Percentiles rank a stretch among this genome's conserved stretches.
phyloP scores from a whole-genome alignment of 64 coral and sea anemone species.

The Pocillopora damicornis region DNA sequence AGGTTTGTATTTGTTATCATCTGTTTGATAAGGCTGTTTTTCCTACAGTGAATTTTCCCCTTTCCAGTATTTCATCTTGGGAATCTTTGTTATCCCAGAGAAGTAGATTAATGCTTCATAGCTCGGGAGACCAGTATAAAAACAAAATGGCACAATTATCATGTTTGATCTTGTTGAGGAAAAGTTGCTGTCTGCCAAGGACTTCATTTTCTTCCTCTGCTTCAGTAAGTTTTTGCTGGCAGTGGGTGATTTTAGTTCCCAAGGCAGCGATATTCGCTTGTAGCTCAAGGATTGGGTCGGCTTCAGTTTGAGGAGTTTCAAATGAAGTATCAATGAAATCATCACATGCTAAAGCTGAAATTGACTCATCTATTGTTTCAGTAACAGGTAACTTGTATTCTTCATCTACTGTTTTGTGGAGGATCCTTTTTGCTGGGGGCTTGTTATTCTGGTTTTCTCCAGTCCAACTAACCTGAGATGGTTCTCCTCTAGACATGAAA shows the following conservation, averaged over 20 bases:
- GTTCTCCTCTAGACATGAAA: background rate
- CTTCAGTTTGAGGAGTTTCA: too few species aligned
- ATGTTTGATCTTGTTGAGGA: too few species aligned
- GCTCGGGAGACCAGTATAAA: conserved; percentile 9
- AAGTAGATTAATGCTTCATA: conserved; percentile 14
- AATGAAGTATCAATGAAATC: too few species aligned
- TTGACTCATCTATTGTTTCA: background rate
- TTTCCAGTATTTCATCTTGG: conserved; percentile 46
- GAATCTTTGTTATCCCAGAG: background rate
- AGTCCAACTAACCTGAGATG: background rate
- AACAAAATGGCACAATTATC: too few species aligned
- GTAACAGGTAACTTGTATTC: background rate
- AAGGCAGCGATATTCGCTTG: background rate
- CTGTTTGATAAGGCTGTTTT: background rate
- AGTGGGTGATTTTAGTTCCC: background rate
- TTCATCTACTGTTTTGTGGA: background rate
- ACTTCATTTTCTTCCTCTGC: too few species aligned
- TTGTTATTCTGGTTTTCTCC: background rate
- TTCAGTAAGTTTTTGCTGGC: too few species aligned
- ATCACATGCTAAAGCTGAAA: too few species aligned
- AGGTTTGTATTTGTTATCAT: conserved; percentile 17
- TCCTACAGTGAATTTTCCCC: conserved; percentile 1
- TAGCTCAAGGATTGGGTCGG: background rate
- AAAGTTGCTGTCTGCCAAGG: too few species aligned
- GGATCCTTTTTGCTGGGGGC: background rate